Percentiles rank a stretch among this genome's conserved stretches.
phyloP scores from a whole-genome alignment of 2,113 vertebrate species.

The Ictalurus punctatus region DNA sequence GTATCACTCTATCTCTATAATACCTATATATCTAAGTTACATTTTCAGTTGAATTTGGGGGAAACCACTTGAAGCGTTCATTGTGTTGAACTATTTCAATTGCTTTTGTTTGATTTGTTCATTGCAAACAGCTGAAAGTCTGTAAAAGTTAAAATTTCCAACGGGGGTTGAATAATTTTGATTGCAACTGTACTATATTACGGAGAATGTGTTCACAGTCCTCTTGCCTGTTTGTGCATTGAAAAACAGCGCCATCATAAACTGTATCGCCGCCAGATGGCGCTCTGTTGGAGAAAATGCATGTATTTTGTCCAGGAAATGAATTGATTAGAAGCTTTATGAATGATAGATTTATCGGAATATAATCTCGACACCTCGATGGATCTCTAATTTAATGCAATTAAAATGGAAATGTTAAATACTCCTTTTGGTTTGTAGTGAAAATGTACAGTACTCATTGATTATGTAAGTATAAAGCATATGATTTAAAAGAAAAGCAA shows the following conservation, averaged over 20 bases:
- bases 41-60: no score
- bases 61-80: no score
- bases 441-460: neutral
- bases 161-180: no score
- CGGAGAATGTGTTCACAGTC: neutral
- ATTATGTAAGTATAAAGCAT: neutral
- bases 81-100: no score
- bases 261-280: neutral
- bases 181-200: neutral
- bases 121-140: no score
- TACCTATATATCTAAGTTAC: no score
- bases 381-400: neutral
- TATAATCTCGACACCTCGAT: neutral
- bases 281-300: neutral
- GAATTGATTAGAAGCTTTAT: neutral
- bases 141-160: no score
- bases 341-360: neutral
- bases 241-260: neutral
- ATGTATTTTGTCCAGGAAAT: neutral
- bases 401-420: neutral
- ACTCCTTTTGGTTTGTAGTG: neutral
- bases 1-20: no score
- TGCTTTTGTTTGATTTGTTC: no score
- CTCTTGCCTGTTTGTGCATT: neutral
- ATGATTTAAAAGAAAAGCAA: neutral